A percentile compares a stretch with the other conserved stretches of the same genome.
Conservation (phyloP, 1,140 invertebrate genomes). For the honey bee (Apis mellifera) region Amel_HAv3.1 CM009931.2:12396001-12396500, state of each 20-base stretch:
- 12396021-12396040: conserved; percentile 36
- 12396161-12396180: neutral
- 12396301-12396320: conserved; percentile 1
- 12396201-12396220: conserved; percentile 50
- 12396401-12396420: conserved; percentile 63
- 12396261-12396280: conserved; percentile 51
- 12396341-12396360: conserved; percentile 7
- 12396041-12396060: conserved; percentile 42
- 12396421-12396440: conserved; percentile 52
- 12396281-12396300: conserved; percentile 26
- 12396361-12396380: conserved; percentile 36
- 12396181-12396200: conserved; percentile 33
- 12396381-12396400: conserved; percentile 59
- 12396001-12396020: conserved; percentile 6
- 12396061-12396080: conserved; percentile 24
- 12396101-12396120: too few species aligned
- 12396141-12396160: neutral
- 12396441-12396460: conserved; percentile 42
- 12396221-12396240: conserved; percentile 49
- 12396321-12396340: conserved; percentile 2
- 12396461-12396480: conserved; percentile 59
- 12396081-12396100: neutral
- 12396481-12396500: conserved; percentile 65
- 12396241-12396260: conserved; percentile 41
- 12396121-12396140: neutral